phyloP scores from a whole-genome alignment of 92 coral and sea anemone genomes.

The Palythoa grandis region DNA sequence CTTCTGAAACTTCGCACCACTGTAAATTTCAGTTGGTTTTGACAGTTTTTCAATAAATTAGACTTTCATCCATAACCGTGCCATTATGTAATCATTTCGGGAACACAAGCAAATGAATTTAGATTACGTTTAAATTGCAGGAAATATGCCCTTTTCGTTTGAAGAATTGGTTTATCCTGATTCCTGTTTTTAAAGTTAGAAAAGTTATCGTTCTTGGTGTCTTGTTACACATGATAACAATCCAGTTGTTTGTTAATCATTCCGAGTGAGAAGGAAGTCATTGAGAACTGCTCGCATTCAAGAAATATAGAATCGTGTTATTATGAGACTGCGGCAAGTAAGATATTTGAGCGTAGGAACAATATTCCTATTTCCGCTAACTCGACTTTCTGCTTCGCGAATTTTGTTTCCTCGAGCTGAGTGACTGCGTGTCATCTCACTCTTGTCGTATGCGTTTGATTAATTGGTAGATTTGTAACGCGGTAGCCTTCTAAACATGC shows the following conservation, averaged over 20 bases:
- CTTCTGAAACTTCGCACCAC: not conserved
- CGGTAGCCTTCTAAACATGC: not conserved
- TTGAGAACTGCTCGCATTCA: not conserved
- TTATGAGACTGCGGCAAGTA: not conserved
- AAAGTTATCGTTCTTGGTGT: constrained; percentile 27
- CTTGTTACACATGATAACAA: not conserved
- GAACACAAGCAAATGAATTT: not conserved
- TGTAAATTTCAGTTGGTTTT: not conserved
- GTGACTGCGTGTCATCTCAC: constrained; percentile 22
- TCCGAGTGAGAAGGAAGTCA: not conserved
- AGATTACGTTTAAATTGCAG: constrained; percentile 38
- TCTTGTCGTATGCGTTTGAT: constrained; percentile 11
- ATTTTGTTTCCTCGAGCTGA: constrained; percentile 19
- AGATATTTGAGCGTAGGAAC: not conserved
- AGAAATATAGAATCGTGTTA: not conserved
- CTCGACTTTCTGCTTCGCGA: constrained; percentile 14
- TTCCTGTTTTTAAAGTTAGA: constrained; percentile 23
- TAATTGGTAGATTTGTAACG: not conserved
- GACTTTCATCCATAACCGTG: not conserved
- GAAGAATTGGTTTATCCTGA: not conserved
- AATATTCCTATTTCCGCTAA: constrained; percentile 29
- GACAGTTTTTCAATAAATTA: not conserved
- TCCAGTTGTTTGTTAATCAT: constrained; percentile 15
- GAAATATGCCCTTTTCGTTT: constrained; percentile 35
- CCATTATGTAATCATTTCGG: constrained; percentile 26